These are phyloP conservation scores for Sula dactylatra DNA, from an alignment of 2,113 vertebrate genomes.

Conservation along the genomic window DNA sequence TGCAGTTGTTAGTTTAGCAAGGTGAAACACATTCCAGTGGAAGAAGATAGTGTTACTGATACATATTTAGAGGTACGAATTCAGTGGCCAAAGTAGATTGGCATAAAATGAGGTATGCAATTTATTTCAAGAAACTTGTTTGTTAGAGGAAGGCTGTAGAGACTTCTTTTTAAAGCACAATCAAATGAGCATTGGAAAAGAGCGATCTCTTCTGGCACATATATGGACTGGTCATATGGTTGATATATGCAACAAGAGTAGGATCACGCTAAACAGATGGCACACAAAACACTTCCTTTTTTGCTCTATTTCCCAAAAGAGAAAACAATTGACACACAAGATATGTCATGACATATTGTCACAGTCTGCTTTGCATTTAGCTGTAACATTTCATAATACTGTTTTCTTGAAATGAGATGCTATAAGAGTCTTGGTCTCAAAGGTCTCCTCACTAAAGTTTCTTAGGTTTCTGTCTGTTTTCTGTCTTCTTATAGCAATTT, in stretches of 20 bases:
- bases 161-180: not conserved
- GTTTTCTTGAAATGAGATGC: not conserved
- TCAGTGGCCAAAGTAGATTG: not conserved
- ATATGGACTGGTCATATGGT: not conserved
- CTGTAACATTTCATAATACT: not conserved
- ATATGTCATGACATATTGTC: not conserved
- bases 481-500: not conserved
- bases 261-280: not conserved
- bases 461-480: not conserved
- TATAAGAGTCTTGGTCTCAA: not conserved
- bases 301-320: not conserved
- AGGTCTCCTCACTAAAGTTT: not conserved
- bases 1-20: slow-evolving; percentile 34
- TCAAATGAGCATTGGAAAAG: not conserved
- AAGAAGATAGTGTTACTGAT: not conserved
- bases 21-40: not conserved
- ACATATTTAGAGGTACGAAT: not conserved
- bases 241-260: not conserved
- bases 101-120: not conserved
- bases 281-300: not conserved
- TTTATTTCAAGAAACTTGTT: not conserved
- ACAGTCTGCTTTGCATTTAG: not conserved
- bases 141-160: not conserved
- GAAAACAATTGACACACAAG: not conserved
- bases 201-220: not conserved